phyloP scores from a whole-genome alignment of 2,113 vertebrate genomes.

The Fukomys damarensis region DNA sequence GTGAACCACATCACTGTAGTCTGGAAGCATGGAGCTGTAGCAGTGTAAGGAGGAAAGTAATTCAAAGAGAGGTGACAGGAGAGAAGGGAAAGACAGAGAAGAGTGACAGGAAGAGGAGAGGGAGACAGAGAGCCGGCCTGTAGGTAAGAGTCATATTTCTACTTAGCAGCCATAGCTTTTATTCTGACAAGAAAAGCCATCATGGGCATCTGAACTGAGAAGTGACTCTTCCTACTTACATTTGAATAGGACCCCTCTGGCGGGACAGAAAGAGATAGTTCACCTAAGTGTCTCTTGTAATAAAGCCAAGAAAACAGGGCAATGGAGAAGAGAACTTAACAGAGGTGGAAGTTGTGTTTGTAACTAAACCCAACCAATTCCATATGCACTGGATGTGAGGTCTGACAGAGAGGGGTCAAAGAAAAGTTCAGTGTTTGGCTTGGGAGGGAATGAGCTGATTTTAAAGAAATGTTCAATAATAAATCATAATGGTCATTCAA shows the following conservation, averaged over 20 bases:
- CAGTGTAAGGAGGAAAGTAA: background rate
- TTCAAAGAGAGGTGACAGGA: background rate
- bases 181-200: background rate
- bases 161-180: accelerated
- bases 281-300: background rate
- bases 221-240: accelerated
- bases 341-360: background rate
- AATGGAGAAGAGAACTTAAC: background rate
- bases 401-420: background rate
- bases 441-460: background rate
- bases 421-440: no score
- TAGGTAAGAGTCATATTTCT: accelerated
- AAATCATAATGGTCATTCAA: background rate
- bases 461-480: background rate
- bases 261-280: background rate
- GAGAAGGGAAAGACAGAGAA: no score
- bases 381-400: no score
- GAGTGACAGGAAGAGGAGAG: no score
- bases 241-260: background rate
- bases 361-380: background rate
- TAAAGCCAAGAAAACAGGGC: background rate
- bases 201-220: background rate
- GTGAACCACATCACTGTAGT: no score
- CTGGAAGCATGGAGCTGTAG: background rate
- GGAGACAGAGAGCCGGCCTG: background rate